Evolutionary conservation across 2,888 invertebrate genomes (phyloP), one percentile per base, ranked within the genome.

Genomic region (Trissolcus brochymenae): DNA sequence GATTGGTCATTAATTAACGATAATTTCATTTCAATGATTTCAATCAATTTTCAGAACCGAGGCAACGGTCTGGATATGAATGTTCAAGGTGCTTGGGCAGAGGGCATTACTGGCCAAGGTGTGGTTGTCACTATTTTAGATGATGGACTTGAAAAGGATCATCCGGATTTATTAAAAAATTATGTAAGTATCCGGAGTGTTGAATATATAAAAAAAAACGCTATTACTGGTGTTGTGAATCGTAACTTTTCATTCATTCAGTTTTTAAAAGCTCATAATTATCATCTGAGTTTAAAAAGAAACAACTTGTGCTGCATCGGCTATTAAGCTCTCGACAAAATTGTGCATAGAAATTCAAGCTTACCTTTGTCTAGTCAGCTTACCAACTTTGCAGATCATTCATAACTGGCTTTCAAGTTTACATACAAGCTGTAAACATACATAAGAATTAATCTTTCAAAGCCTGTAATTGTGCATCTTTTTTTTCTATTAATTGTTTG

Each of bases 41-140:
- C n/a, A 9, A 19, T 4, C 84, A 84, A 80, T 81, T 86, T 90
- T 51, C 89, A 96, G 96, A 96, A 96, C 89, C 94, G 98, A 66
- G 98, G 97, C n/a, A 93, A 93, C 77, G 96, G 96, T 11, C 90
- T 97, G 78, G 97, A 98, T 86, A 98, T 99, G 98, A 98, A 98
- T 90, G 98, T 99, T 79, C 94, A 95, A 85, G 95, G 95, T 67
- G 98, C 98, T 43, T 99, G 99, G 98, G 92, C 94, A 86, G 94
- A 95, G 89, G 98, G 98, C 59, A 94, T 96, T 85, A 98, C 98
- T 0, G 99, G 98, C 41, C 94, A 94, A 84, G 97, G 97, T 41
- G 95, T 98, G 17, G 98, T 98, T 16, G 98, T 99, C 78, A 98
- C 98, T 56, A 98, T 99, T 82, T 92, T 99, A 59, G 98, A 99